phyloP scores from a whole-genome alignment of 2,113 vertebrate species.

The Mionectes macconnelli region DNA sequence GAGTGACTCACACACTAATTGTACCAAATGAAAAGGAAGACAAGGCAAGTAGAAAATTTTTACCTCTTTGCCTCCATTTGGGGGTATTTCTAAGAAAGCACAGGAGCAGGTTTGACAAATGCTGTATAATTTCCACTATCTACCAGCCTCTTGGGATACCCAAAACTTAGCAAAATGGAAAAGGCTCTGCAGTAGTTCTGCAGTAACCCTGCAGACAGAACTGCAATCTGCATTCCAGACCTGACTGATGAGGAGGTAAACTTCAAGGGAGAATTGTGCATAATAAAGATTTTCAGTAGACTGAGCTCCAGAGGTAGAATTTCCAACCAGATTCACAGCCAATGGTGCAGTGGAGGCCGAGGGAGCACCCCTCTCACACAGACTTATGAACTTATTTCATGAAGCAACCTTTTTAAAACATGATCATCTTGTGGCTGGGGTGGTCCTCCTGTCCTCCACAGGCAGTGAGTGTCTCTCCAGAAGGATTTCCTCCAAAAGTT shows the following conservation, averaged over 20 bases:
- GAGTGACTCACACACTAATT: constrained; percentile 9
- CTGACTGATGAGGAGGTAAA: background rate
- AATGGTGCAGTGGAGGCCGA: rapidly evolving
- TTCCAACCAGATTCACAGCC: background rate
- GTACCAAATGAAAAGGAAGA: constrained; percentile 3
- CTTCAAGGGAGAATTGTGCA: background rate
- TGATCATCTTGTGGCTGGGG: background rate
- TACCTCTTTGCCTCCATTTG: background rate
- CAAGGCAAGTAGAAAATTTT: background rate
- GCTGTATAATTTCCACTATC: background rate
- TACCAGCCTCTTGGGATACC: background rate
- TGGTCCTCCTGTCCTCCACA: background rate
- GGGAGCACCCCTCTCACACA: background rate
- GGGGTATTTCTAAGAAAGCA: background rate
- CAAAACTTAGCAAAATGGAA: constrained; percentile 18
- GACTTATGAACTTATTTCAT: rapidly evolving
- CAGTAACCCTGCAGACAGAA: background rate
- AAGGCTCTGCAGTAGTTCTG: background rate
- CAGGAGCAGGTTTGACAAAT: background rate
- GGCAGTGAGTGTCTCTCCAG: background rate
- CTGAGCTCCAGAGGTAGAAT: background rate
- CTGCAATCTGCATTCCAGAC: background rate
- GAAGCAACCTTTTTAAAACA: background rate
- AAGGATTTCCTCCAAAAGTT: background rate
- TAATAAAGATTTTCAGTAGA: constrained; percentile 9